A percentile compares a stretch with the other conserved stretches of the same genome.
Evolutionary conservation across 2,888 invertebrate species (phyloP).

Genomic region (Asteroscopus sphinx): DNA sequence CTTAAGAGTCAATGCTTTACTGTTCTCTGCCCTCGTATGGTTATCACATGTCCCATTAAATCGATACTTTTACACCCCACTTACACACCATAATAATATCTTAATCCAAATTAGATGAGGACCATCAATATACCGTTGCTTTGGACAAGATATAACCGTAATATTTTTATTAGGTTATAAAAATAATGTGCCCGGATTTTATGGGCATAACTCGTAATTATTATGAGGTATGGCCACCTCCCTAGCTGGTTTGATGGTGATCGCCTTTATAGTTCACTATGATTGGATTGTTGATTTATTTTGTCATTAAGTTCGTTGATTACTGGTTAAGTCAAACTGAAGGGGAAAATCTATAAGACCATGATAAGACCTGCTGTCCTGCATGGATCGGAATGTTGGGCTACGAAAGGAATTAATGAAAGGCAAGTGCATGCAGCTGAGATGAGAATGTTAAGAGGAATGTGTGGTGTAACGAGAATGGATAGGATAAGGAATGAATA

Average conservation of each 20-base stretch:
- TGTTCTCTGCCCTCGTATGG: neutral
- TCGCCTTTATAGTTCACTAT: slow-evolving; percentile 55
- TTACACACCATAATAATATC: slow-evolving; percentile 37
- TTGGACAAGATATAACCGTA: slow-evolving; percentile 54
- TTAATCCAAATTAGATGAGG: slow-evolving; percentile 64
- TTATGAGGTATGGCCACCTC: slow-evolving; percentile 67
- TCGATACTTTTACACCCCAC: slow-evolving; percentile 45
- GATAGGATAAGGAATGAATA: too few species aligned
- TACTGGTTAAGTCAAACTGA: too few species aligned
- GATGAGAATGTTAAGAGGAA: too few species aligned
- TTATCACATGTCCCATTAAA: slow-evolving; percentile 27
- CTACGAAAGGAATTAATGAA: too few species aligned
- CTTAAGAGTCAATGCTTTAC: too few species aligned
- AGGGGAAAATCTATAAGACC: too few species aligned
- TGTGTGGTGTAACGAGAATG: too few species aligned
- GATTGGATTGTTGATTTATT: slow-evolving; percentile 65
- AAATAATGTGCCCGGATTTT: slow-evolving; percentile 72
- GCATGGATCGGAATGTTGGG: too few species aligned
- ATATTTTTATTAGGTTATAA: slow-evolving; percentile 73
- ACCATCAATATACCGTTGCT: slow-evolving; percentile 65
- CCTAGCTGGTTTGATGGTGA: slow-evolving; percentile 38
- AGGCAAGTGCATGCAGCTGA: too few species aligned
- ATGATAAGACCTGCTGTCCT: too few species aligned
- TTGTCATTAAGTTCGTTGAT: slow-evolving; percentile 32
- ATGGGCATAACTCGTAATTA: slow-evolving; percentile 74